Base-by-base conservation (phyloP, 1,140 invertebrate species). In the Medauroidea extradentata region DNA sequence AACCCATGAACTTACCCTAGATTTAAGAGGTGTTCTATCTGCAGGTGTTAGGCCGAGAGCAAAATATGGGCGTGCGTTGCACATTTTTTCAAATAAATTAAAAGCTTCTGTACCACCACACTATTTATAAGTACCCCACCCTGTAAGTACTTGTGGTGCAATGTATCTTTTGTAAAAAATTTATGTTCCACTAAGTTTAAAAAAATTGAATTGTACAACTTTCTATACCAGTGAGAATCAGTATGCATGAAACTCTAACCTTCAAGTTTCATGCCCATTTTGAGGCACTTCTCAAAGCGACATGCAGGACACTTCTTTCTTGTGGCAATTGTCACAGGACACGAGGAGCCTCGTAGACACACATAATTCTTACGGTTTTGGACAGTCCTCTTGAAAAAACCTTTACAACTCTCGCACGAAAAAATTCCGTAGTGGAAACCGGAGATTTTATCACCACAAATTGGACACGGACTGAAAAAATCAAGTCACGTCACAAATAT, bases 301-400 rank as follows among this genome's bases (percentile, higher is more conserved):
- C 96, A 99, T 14, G 94, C 93, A 0, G 95, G 94, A 72, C 96
- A 98, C 71, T 98, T 97, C 72, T 99, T 98, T 27, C 96, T 79
- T 23, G 94, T 97, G 7, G 89, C 88, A 11, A 96, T 91, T 2
- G 89, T 92, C 14, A 97, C 90, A 3, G 91, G 89, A 77, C 96
- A 98, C 53, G 88, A 87, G 0, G 91, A 91, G 14, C 93, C 92
- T 44, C 93, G 83, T 46, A 96, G 81, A 73, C 96, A 99, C 59
- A 94, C 89, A 76, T 98, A 98, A 72, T 94, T 93, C 77, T 98
- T 97, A 52, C 95, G 86, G 73, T 99, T 99, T 78, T 98, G 95
- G 3, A 98, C 96, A 42, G 94, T 98, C 61, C 96, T 83, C 75
- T 98, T 98, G 78, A 99, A 99, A 76, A 99, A 99, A 3, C 96